These are phyloP conservation scores for Helleia helle DNA, from an alignment of 2,888 invertebrate species.

Conservation along the genomic window DNA sequence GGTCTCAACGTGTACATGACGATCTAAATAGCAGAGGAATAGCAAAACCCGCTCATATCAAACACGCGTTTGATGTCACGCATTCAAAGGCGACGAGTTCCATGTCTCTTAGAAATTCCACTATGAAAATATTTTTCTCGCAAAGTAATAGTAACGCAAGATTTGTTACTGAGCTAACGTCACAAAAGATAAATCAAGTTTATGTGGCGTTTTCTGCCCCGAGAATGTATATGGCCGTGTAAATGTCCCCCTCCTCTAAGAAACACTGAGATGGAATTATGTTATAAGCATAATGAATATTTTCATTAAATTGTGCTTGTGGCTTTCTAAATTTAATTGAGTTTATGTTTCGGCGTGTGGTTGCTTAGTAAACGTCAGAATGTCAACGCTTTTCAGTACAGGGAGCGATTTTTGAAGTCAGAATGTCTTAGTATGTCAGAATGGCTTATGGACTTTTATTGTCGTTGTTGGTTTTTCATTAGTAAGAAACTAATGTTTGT, in stretches of 20 bases:
- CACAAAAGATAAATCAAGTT: conserved; percentile 67
- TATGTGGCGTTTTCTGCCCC: conserved; percentile 64
- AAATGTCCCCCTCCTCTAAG: conserved; percentile 34
- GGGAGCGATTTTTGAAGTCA: no score
- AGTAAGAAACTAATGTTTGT: no score
- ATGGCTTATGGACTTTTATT: no score
- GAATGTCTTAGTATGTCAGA: no score
- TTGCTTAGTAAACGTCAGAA: no score
- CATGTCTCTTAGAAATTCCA: conserved; percentile 16
- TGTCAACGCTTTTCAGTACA: no score
- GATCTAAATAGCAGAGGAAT: background rate
- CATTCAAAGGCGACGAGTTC: conserved; percentile 19
- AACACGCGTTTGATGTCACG: conserved; percentile 22
- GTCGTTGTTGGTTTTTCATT: no score
- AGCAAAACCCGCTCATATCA: conserved; percentile 7
- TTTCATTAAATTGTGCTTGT: background rate
- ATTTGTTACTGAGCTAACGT: conserved; percentile 57
- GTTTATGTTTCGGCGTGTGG: background rate
- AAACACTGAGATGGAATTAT: conserved; percentile 14
- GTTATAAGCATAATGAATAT: background rate
- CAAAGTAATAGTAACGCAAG: conserved; percentile 37
- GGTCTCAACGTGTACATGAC: background rate
- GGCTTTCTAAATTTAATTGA: background rate
- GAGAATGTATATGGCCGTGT: conserved; percentile 56
- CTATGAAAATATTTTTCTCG: conserved; percentile 26